Evolutionary conservation across 2,113 vertebrate genomes (phyloP), one percentile per base, ranked within the genome.

Genomic region (Taurulus bubalis): DNA sequence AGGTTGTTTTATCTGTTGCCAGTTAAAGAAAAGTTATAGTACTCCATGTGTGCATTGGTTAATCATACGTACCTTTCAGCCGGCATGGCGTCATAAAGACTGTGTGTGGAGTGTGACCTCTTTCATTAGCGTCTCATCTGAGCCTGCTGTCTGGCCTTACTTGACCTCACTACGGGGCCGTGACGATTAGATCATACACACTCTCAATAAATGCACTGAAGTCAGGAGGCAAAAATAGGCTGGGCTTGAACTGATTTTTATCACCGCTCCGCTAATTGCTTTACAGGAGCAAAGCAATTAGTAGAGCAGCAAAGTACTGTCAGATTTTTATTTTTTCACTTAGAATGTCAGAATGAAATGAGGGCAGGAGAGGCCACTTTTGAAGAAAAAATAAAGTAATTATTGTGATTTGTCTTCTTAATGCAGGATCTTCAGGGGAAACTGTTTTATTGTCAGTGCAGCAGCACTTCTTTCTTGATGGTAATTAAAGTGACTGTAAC

Each of bases 401-500:
- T 75, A 80, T 83, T 81, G 24, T 10, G 22, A 77, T 85, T 88
- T 86, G 74, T 85, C 77, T 76, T 62, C 28, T 64, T 80, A 85
- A 89, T 81, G 75, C 51, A 64, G 28, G 59, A 73, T 84, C 80
- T 85, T 77, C 34, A 26, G 77, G 69, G 64, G 75, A 78, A 83
- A 75, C 34, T 0, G 60, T 72, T 77, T 75, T 47, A 49, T 67
- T 87, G 85, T 82, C 71, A 62, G 55, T 8, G n/a, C 70, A 30
- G 55, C 74, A 68, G 71, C 55, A 68, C 40, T 69, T 85, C 78
- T 51, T 80, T 72, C 51, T 38, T 79, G 47, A 71, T 72, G 60
- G 69, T 82, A 87, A 90, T 89, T 87, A 84, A 87, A 80, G 53
- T 38, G 75, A 80, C 62, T 75, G 66, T 80, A 81, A 70, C 73